phyloP scores from a whole-genome alignment of 2,797 vertebrate genomes.

The Sternarchorhynchus goeldii region DNA sequence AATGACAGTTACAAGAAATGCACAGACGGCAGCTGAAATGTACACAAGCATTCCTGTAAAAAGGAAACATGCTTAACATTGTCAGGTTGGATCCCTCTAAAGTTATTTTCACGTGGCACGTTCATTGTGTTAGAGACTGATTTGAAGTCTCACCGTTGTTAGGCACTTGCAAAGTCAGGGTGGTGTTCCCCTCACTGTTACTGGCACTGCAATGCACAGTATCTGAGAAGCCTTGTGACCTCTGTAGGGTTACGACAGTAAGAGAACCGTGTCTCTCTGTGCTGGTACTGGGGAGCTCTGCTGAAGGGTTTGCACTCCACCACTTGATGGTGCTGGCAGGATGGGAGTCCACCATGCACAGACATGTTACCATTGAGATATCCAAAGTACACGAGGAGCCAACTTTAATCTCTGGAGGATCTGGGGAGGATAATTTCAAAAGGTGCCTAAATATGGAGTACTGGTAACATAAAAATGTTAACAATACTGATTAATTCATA shows the following conservation, averaged over 20 bases:
- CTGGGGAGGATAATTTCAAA: constrained; percentile 54
- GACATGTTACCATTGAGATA: constrained; percentile 54
- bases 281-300: constrained; percentile 41
- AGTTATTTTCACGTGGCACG: neutral
- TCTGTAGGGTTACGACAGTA: constrained; percentile 54
- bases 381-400: constrained; percentile 62
- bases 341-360: constrained; percentile 67
- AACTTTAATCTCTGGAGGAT: constrained; percentile 65
- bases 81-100: neutral
- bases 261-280: constrained; percentile 52
- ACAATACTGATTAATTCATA: too few species aligned
- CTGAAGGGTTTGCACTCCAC: constrained; percentile 43
- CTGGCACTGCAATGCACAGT: constrained; percentile 64
- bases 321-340: constrained; percentile 64
- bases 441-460: neutral
- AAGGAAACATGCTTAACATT: constrained; percentile 40
- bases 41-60: constrained; percentile 57
- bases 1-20: constrained; percentile 44
- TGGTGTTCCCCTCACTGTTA: constrained; percentile 62
- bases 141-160: constrained; percentile 51
- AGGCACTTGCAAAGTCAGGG: constrained; percentile 48
- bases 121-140: neutral
- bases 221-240: constrained; percentile 33
- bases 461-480: neutral
- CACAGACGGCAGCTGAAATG: constrained; percentile 46